Percentiles rank a stretch among this genome's conserved stretches.
Conservation (phyloP, 2,797 vertebrate species). For the Sebastes aleutianus region DNA sequence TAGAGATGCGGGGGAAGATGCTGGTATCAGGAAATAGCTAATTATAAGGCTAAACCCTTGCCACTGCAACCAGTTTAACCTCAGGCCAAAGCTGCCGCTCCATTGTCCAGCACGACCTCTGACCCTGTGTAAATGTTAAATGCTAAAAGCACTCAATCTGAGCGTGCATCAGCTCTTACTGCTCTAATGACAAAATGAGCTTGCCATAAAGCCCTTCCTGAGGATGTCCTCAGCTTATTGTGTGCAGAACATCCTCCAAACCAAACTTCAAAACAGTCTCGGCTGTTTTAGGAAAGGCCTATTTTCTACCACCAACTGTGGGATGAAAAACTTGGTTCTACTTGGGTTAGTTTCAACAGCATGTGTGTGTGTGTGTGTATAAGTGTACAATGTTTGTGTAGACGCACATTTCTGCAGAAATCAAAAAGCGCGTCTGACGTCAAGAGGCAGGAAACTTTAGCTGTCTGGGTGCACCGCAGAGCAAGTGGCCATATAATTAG, state of each 20-base stretch:
- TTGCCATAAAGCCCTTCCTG: slow-evolving; percentile 48
- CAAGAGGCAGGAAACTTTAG: slow-evolving; percentile 81
- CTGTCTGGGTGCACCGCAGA: slow-evolving; percentile 78
- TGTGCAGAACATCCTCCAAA: slow-evolving; percentile 35
- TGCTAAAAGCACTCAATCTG: slow-evolving; percentile 5
- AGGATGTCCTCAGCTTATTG: slow-evolving; percentile 57
- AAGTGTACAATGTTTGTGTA: background rate
- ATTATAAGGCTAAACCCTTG: background rate
- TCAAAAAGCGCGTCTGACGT: slow-evolving; percentile 77
- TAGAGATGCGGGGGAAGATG: background rate
- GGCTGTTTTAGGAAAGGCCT: slow-evolving; percentile 48
- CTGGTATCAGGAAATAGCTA: background rate
- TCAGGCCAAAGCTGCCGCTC: slow-evolving; percentile 3
- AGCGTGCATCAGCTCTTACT: background rate
- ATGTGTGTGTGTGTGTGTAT: background rate
- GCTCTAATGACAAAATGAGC: slow-evolving; percentile 15
- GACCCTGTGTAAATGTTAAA: slow-evolving; percentile 6
- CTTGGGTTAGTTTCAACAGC: slow-evolving; percentile 29
- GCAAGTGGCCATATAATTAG: slow-evolving; percentile 81
- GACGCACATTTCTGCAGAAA: slow-evolving; percentile 47
- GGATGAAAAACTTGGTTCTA: slow-evolving; percentile 15
- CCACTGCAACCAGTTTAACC: background rate
- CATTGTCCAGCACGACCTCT: slow-evolving; percentile 2
- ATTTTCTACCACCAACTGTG: slow-evolving; percentile 49
- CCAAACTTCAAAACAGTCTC: slow-evolving; percentile 33